A percentile compares a stretch with the other conserved stretches of the same genome.
These are phyloP conservation scores for Caracal caracal DNA, from an alignment of 2,113 vertebrate species.

Conservation along the genomic window DNA sequence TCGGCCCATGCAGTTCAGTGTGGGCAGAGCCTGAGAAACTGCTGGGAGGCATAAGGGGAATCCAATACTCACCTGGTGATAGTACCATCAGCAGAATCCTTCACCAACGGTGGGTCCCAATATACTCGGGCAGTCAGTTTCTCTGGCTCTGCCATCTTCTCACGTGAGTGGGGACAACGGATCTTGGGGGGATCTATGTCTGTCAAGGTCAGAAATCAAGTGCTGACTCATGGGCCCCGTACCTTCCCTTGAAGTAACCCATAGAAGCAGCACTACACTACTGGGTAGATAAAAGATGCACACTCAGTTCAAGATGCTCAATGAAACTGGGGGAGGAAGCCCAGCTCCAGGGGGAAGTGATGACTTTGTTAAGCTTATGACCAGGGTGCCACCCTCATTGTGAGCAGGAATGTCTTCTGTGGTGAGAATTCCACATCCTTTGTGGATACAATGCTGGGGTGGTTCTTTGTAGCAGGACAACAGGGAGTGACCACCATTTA, in stretches of 20 bases:
- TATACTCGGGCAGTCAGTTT: conserved; percentile 91
- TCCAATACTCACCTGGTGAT: conserved; percentile 88
- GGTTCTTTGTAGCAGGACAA: neutral
- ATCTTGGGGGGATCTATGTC: conserved; percentile 96
- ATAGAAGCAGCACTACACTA: fast-evolving
- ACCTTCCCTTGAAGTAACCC: neutral
- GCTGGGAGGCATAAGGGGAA: neutral
- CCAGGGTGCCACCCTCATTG: neutral
- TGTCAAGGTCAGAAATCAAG: conserved; percentile 76
- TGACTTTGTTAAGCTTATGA: neutral
- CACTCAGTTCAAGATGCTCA: neutral
- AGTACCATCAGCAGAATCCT: conserved; percentile 92
- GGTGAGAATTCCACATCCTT: neutral
- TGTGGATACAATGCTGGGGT: neutral
- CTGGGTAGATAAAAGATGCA: neutral
- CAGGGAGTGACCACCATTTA: conserved; percentile 81
- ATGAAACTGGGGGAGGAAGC: neutral
- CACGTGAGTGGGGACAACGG: conserved; percentile 92
- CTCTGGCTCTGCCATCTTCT: conserved; percentile 93
- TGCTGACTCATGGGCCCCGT: neutral
- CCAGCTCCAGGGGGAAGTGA: neutral
- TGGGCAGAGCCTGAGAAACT: neutral
- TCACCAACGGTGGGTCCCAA: conserved; percentile 93
- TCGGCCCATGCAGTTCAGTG: neutral
- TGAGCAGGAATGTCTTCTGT: neutral